Evolutionary conservation across 2,888 invertebrate species (phyloP), one percentile per base, ranked within the genome.

Genomic region (Sphaerophoria taeniata): DNA sequence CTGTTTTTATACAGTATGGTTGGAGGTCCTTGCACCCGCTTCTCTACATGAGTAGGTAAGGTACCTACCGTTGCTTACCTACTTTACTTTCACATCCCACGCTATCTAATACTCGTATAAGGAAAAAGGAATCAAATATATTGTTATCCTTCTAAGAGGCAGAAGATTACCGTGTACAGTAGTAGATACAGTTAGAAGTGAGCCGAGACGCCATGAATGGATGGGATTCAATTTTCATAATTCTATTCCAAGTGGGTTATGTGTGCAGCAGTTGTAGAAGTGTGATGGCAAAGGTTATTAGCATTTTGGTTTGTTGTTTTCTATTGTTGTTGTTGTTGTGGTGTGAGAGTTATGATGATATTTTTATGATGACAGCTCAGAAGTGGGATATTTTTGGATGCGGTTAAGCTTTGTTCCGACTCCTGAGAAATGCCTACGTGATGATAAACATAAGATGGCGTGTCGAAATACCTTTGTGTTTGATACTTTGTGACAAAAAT

Each of bases 221-320:
- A 67, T 67, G 39, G 36, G 39, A 81, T 85, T 85, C 76, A 81
- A 84, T 85, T 85, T 81, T 73, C 81, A 77, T 85, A 69, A 76
- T 85, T 77, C 55, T 74, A 77, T 77, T 81, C 73, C 85, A 81
- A 81, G 76, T 76, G 72, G 70, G 71, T 85, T n/a, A n/a, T n/a
- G n/a, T n/a, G 73, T 55, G 83, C 16, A 39, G 39, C 16, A 16
- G 31, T 11, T n/a, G n/a, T n/a, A n/a, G n/a, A n/a, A 2, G 3
- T 34, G 49, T 31, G 4, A 63, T 56, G 56, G 33, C 45, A 9
- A 34, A 51, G 49, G 47, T 31, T 49, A 49, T 16, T n/a, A n/a
- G n/a, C n/a, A n/a, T n/a, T n/a, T n/a, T n/a, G n/a, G n/a, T 61
- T 31, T 45, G 16, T 9, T 33, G 6, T 6, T 14, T 16, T 6